phyloP scores from a whole-genome alignment of 1,140 invertebrate genomes.

The Linepithema humile region DNA sequence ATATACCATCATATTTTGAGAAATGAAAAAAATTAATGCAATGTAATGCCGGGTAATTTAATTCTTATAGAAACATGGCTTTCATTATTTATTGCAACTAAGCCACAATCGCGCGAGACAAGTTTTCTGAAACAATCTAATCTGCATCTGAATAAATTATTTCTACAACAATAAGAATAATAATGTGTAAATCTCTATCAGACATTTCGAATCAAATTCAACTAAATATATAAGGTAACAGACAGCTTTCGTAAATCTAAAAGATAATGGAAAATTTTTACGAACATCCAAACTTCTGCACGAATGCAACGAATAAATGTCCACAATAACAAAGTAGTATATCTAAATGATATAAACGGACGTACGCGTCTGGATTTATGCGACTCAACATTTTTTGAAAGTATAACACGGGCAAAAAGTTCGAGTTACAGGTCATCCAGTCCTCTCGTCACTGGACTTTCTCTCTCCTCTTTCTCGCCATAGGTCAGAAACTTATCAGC shows the following conservation, averaged over 20 bases:
- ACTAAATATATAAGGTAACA: not conserved
- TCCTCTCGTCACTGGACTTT: not conserved
- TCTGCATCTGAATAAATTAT: not conserved
- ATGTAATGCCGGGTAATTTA: not conserved
- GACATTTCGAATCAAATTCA: no score
- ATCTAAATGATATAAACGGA: not conserved
- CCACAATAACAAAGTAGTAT: not conserved
- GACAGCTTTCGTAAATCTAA: not conserved
- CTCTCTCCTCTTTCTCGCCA: not conserved
- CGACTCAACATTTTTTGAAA: constrained; percentile 7
- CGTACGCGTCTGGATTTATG: not conserved
- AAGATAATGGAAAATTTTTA: not conserved
- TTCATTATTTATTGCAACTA: not conserved
- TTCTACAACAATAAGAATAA: not conserved
- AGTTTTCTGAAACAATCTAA: not conserved
- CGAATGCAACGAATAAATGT: not conserved
- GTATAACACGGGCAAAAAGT: not conserved
- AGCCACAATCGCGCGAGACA: no score
- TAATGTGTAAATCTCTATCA: not conserved
- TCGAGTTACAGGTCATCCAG: not conserved
- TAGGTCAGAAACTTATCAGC: constrained; percentile 66
- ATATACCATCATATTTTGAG: not conserved
- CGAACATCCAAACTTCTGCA: no score
- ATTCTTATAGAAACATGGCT: not conserved
- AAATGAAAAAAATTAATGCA: not conserved